A percentile compares a stretch with the other conserved stretches of the same genome.
Evolutionary conservation across 2,113 vertebrate genomes (phyloP).

Genomic region (Poeciliopsis prolifica): DNA sequence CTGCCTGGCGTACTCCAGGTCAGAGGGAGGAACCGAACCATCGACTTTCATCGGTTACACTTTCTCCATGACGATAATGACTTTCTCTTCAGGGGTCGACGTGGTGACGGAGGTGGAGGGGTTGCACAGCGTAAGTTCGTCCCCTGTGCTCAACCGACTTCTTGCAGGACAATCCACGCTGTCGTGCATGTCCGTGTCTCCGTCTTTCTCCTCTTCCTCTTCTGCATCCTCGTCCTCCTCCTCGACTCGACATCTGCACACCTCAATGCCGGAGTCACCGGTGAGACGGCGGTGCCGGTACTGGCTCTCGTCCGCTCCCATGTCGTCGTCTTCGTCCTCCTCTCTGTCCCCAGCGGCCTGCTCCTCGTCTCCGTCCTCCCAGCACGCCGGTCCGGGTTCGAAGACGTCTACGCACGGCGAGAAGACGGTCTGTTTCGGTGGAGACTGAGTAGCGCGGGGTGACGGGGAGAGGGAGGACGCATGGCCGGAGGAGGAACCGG

Average conservation of each 20-base stretch:
- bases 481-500: slow-evolving; percentile 40
- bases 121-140: slow-evolving; percentile 49
- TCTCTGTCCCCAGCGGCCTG: slow-evolving; percentile 40
- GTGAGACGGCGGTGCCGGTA: slow-evolving; percentile 86
- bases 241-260: slow-evolving; percentile 81
- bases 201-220: slow-evolving; percentile 40
- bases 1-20: not conserved
- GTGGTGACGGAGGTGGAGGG: slow-evolving; percentile 35
- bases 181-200: slow-evolving; percentile 65
- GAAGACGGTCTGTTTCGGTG: slow-evolving; percentile 79
- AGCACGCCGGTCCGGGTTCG: slow-evolving; percentile 64
- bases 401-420: slow-evolving; percentile 82
- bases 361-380: slow-evolving; percentile 62
- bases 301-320: slow-evolving; percentile 74
- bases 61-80: slow-evolving; percentile 70
- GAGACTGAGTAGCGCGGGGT: slow-evolving; percentile 61
- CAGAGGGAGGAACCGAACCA: not conserved
- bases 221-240: slow-evolving; percentile 59
- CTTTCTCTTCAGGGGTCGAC: slow-evolving; percentile 45
- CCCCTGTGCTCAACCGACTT: slow-evolving; percentile 49
- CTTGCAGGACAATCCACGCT: slow-evolving; percentile 73
- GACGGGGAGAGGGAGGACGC: slow-evolving; percentile 63
- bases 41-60: slow-evolving; percentile 42
- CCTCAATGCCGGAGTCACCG: slow-evolving; percentile 91
- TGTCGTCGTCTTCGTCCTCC: slow-evolving; percentile 65